Evolutionary conservation across 2,888 invertebrate species (phyloP).

Genomic region (Heterodera filipjevi): DNA sequence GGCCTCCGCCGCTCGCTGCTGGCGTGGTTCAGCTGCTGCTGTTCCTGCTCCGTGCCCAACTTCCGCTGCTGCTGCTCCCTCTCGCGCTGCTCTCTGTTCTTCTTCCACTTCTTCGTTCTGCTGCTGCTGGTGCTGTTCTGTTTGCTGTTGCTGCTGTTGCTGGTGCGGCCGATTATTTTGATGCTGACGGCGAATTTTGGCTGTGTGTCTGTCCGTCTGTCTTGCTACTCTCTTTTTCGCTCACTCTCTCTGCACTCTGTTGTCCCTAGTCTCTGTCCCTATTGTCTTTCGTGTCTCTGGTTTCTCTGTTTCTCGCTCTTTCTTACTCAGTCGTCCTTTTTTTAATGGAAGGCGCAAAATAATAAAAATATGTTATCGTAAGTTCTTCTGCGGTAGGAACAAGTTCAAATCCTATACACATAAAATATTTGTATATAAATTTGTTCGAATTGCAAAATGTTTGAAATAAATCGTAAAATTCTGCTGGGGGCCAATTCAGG

Average conservation of each 20-base stretch:
- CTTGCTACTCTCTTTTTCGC: background rate
- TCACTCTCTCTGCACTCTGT: background rate
- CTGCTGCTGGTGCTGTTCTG: background rate
- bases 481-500: too few relatives aligned
- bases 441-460: too few relatives aligned
- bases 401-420: too few relatives aligned
- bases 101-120: background rate
- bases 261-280: background rate
- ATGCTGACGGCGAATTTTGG: background rate
- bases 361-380: background rate
- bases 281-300: background rate
- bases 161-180: background rate
- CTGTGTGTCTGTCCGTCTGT: background rate
- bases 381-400: background rate
- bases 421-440: too few relatives aligned
- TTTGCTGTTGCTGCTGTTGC: conserved; percentile 9
- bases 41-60: conserved; percentile 8
- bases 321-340: background rate
- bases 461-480: too few relatives aligned
- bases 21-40: conserved; percentile 13
- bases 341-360: background rate
- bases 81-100: background rate
- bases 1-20: conserved; percentile 1
- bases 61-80: background rate
- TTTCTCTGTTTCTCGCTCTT: background rate